phyloP scores from a whole-genome alignment of 2,113 vertebrate genomes.

The Neodontobutis hainanensis region DNA sequence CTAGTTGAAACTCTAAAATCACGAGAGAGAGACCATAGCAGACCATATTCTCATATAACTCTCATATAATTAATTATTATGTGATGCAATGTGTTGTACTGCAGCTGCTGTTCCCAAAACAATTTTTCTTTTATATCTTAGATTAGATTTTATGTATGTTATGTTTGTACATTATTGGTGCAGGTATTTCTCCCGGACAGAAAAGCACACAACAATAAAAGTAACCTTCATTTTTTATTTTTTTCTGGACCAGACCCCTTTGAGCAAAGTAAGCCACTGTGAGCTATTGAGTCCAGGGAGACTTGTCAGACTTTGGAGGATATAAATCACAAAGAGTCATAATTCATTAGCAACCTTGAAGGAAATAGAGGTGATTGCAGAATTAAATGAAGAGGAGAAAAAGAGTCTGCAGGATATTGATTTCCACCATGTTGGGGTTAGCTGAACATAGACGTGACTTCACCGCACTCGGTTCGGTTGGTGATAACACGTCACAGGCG shows the following conservation, averaged over 20 bases:
- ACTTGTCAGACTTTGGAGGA: conserved; percentile 23
- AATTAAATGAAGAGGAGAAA: neutral
- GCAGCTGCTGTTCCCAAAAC: no score
- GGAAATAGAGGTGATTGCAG: conserved; percentile 20
- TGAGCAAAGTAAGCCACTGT: neutral
- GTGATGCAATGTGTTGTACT: no score
- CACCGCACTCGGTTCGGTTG: conserved; percentile 10
- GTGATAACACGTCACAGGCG: conserved; percentile 16
- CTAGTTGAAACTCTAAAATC: no score
- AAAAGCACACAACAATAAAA: conserved; percentile 26
- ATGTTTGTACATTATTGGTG: conserved; percentile 25
- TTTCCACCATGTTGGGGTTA: conserved; percentile 37
- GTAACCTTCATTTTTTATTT: conserved; percentile 26
- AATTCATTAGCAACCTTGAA: conserved; percentile 59
- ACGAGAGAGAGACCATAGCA: no score
- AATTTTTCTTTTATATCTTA: no score
- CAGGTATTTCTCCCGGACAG: conserved; percentile 20
- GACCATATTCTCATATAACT: no score
- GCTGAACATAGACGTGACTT: conserved; percentile 22
- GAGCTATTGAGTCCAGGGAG: conserved; percentile 6
- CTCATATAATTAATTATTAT: no score
- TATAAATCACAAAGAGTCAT: conserved; percentile 44
- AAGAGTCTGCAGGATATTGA: conserved; percentile 5
- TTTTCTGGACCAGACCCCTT: conserved; percentile 17
- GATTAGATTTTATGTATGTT: no score